Evolutionary conservation across 1,140 invertebrate species (phyloP).

Genomic region (Argopecten irradians): DNA sequence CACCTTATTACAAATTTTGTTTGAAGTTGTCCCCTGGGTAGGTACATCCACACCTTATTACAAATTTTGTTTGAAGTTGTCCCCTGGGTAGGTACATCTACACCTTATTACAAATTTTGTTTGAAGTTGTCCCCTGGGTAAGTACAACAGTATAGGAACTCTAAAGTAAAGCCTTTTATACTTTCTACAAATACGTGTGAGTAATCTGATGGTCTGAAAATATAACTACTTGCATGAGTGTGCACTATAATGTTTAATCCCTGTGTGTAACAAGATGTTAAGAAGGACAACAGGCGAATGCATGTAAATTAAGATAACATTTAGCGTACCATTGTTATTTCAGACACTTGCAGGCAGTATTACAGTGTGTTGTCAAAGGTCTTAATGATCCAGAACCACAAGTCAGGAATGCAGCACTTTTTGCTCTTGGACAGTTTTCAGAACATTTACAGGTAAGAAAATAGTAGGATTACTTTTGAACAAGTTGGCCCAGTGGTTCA

Average conservation of each 20-base stretch:
- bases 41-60: no score
- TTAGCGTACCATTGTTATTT: slow-evolving; percentile 31
- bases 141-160: no score
- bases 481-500: no score
- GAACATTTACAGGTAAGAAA: slow-evolving; percentile 84
- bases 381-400: slow-evolving; percentile 81
- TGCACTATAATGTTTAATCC: neutral
- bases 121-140: no score
- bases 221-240: neutral
- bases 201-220: neutral
- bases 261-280: neutral
- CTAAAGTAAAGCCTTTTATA: no score
- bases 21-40: no score
- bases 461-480: neutral
- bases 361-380: slow-evolving; percentile 85
- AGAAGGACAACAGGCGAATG: neutral
- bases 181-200: no score
- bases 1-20: no score
- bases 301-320: neutral
- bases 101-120: no score
- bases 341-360: slow-evolving; percentile 81
- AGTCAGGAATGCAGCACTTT: slow-evolving; percentile 87
- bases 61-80: no score
- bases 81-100: no score
- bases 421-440: slow-evolving; percentile 89